Evolutionary conservation across 2,797 vertebrate genomes (phyloP).

Genomic region (Manis pentadactyla): DNA sequence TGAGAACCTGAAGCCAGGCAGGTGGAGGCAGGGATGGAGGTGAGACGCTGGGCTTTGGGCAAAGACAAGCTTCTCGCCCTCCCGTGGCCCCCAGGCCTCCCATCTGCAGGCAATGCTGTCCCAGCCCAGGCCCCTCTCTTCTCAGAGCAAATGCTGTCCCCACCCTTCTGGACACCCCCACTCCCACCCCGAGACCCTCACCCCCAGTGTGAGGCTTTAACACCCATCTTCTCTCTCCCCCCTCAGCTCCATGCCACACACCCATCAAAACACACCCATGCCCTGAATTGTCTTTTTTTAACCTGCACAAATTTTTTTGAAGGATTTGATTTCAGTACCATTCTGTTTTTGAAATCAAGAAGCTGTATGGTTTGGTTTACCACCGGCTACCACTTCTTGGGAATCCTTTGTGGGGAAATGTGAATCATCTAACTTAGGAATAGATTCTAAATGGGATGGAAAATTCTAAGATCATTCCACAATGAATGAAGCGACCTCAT

Average conservation of each 20-base stretch:
- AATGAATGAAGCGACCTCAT: not conserved
- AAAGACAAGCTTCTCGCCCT: too few relatives aligned
- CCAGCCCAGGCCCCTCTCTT: not conserved
- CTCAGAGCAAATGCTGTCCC: not conserved
- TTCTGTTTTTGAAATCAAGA: not conserved
- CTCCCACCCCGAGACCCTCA: not conserved
- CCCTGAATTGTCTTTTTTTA: not conserved
- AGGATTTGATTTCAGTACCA: not conserved
- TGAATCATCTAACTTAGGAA: not conserved
- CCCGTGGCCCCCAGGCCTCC: not conserved
- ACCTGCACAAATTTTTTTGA: not conserved
- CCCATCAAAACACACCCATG: not conserved
- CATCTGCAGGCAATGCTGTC: not conserved
- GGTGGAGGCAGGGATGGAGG: not conserved
- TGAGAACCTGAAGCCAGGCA: constrained; percentile 57
- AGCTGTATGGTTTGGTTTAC: not conserved
- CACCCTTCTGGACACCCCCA: not conserved
- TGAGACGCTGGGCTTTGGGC: fast-evolving
- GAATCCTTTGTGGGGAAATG: not conserved
- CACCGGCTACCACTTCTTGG: not conserved
- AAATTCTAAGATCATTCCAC: not conserved
- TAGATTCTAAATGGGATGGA: not conserved
- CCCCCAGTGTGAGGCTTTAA: not conserved
- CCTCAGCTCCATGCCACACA: too few relatives aligned
- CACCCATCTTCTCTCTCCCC: not conserved